Percentiles rank a stretch among this genome's conserved stretches.
Evolutionary conservation across 2,888 invertebrate genomes (phyloP).

Genomic region (Agapostemon virescens): DNA sequence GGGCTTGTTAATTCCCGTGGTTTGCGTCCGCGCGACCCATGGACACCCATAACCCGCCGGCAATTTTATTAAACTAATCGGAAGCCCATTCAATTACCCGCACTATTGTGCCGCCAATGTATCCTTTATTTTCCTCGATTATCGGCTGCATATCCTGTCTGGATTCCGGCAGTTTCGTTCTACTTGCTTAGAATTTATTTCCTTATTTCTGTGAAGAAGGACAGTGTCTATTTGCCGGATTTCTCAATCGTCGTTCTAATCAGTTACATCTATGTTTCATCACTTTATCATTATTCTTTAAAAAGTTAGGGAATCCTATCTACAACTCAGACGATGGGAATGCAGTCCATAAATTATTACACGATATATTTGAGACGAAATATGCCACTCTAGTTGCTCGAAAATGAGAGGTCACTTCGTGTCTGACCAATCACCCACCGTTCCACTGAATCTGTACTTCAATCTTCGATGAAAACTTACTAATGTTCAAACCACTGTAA

Average conservation of each 20-base stretch:
- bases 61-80: constrained; percentile 8
- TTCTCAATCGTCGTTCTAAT: too few relatives aligned
- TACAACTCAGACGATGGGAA: too few relatives aligned
- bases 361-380: neutral
- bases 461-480: too few relatives aligned
- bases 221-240: too few relatives aligned
- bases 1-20: constrained; percentile 11
- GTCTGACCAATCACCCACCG: neutral
- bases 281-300: too few relatives aligned
- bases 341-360: too few relatives aligned
- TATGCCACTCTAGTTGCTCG: neutral
- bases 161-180: neutral
- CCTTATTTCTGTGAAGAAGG: too few relatives aligned
- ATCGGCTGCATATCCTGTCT: too few relatives aligned
- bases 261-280: too few relatives aligned
- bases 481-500: neutral
- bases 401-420: too few relatives aligned
- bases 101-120: neutral
- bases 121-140: neutral
- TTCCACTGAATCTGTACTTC: too few relatives aligned
- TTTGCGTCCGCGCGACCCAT: neutral
- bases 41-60: neutral
- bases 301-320: too few relatives aligned
- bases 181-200: neutral
- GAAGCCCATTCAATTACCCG: constrained; percentile 2